These are phyloP conservation scores for Chrysolina oricalcia DNA, from an alignment of 2,888 invertebrate species.

Conservation along the genomic window DNA sequence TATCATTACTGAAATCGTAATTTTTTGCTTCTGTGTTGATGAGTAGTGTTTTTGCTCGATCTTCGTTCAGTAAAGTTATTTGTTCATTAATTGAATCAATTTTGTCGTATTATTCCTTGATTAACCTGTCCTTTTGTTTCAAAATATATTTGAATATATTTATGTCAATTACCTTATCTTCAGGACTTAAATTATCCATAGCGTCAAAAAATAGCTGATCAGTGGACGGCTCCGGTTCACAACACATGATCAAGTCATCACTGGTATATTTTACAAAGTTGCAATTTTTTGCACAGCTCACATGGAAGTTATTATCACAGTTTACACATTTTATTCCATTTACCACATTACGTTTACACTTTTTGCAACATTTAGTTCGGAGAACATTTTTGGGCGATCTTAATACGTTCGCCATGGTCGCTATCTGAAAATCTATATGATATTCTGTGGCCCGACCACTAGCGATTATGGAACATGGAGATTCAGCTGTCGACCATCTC, in stretches of 20 bases:
- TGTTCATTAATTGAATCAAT: conserved; percentile 39
- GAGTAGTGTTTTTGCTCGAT: conserved; percentile 21
- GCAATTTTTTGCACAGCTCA: conserved; percentile 33
- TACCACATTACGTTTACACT: conserved; percentile 29
- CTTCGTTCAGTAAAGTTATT: conserved; percentile 28
- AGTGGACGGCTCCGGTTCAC: conserved; percentile 30
- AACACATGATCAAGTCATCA: conserved; percentile 38
- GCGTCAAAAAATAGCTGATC: conserved; percentile 29
- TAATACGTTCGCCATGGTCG: conserved; percentile 27
- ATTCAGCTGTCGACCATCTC: too few species aligned
- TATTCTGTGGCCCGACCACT: too few species aligned
- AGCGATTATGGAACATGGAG: too few species aligned
- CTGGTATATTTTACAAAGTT: conserved; percentile 34
- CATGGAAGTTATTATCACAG: conserved; percentile 34
- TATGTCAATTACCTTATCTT: conserved; percentile 38
- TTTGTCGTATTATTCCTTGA: conserved; percentile 37
- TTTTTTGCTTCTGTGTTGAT: conserved; percentile 29
- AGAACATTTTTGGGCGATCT: conserved; percentile 30
- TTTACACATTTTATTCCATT: conserved; percentile 33
- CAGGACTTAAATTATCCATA: conserved; percentile 31
- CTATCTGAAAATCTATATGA: too few species aligned
- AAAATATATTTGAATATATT: conserved; percentile 39
- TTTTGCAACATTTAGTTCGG: conserved; percentile 33
- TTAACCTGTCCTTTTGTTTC: conserved; percentile 33
- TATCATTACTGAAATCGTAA: conserved; percentile 8